These are phyloP conservation scores for Cecidostiba fungosa DNA, from an alignment of 2,888 invertebrate species.

Conservation along the genomic window DNA sequence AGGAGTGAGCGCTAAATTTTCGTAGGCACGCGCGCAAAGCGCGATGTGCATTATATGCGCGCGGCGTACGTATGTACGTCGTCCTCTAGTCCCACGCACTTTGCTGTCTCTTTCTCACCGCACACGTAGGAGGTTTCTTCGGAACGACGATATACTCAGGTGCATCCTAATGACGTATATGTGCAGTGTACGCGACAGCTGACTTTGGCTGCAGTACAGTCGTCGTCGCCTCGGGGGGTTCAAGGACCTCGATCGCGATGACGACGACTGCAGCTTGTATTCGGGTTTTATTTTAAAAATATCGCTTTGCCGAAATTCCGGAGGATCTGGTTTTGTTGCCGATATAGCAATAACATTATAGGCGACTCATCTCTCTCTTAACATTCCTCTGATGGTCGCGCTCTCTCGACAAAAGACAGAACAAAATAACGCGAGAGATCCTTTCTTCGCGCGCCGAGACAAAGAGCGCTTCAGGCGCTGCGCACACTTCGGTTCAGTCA, in stretches of 20 bases:
- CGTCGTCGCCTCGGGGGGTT: not conserved
- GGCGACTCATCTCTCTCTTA: not conserved
- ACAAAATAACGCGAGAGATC: no score
- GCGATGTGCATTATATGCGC: not conserved
- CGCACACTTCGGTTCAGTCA: no score
- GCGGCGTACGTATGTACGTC: not conserved
- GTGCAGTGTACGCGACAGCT: not conserved
- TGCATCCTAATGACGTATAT: not conserved
- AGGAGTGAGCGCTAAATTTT: not conserved
- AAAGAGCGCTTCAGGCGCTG: not conserved
- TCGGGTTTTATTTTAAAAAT: no score
- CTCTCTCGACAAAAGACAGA: no score
- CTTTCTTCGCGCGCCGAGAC: no score
- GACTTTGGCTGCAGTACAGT: not conserved
- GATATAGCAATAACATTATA: no score
- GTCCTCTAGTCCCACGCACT: not conserved
- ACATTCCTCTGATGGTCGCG: no score
- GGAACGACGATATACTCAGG: not conserved
- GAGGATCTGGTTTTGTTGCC: no score
- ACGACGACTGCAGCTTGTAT: no score
- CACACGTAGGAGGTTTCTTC: not conserved
- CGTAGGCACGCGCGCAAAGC: slow-evolving; percentile 7
- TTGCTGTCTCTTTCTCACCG: not conserved
- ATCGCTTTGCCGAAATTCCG: no score
- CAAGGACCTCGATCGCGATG: not conserved